Conservation (phyloP, 2,888 invertebrate genomes). For the Eudemis profundana region DNA sequence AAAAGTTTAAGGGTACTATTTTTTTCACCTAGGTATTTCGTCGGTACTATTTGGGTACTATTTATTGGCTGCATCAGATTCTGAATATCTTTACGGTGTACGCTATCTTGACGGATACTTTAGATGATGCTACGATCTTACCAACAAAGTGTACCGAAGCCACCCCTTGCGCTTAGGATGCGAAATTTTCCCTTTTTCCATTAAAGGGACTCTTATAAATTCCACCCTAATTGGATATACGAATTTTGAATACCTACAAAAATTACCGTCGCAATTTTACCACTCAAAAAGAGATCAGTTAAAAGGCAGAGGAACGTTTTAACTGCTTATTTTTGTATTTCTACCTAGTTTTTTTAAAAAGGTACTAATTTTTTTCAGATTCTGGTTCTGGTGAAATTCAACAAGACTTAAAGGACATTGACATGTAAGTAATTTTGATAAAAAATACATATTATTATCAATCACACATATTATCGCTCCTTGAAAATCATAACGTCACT, state of each 20-base stretch:
- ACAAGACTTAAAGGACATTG: neutral
- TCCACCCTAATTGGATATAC: slow-evolving; percentile 54
- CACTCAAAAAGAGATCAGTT: slow-evolving; percentile 49
- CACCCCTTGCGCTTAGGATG: slow-evolving; percentile 42
- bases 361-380: slow-evolving; percentile 27
- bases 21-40: too few relatives aligned
- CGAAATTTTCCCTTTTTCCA: slow-evolving; percentile 46
- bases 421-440: slow-evolving; percentile 31
- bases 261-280: slow-evolving; percentile 54
- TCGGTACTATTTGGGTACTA: too few relatives aligned
- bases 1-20: too few relatives aligned
- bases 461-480: neutral
- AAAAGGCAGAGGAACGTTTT: slow-evolving; percentile 5
- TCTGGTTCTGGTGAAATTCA: neutral
- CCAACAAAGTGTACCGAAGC: slow-evolving; percentile 32
- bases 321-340: neutral
- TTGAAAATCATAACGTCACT: too few relatives aligned
- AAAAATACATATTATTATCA: neutral
- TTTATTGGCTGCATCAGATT: too few relatives aligned
- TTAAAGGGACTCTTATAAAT: slow-evolving; percentile 45
- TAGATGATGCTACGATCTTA: slow-evolving; percentile 30
- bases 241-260: slow-evolving; percentile 52
- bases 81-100: too few relatives aligned
- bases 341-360: neutral
- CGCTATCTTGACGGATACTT: too few relatives aligned